Base-by-base conservation (phyloP, 2,797 vertebrate species). In the Sylvia borin region DNA sequence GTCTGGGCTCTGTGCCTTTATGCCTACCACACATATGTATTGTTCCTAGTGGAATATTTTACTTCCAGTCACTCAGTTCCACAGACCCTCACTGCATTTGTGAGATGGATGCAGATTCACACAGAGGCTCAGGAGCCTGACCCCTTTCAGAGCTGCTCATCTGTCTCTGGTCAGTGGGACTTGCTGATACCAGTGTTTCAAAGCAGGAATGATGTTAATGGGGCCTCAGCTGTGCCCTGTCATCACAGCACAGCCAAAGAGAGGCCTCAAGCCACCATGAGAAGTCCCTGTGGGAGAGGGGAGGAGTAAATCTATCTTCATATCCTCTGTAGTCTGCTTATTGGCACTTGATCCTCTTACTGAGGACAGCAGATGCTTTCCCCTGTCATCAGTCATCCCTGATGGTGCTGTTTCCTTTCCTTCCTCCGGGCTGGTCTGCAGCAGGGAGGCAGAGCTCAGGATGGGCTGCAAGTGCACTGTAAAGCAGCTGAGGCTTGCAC, bases 1-100 rank as follows among this genome's bases (percentile, higher is more conserved):
- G 71, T 50, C 64, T 81, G 48, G 42, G 72, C 19, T 92, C 66
- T 73, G 90, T 95, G 96, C 74, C 75, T 94, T 91, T 79, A 75
- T 97, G 78, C 47, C 85, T 87, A 5, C 82, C 65, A 48, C 54
- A 62, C 1, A 1, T 38, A 24, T 18, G 73, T 85, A 16, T 4
- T 86, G 40, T 77, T 93, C 42, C 54, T 45, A 29, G 21, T 32
- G 53, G 42, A 75, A 19, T 84, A 70, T 88, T 87, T 92, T 53
- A 31, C 51, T 48, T 85, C 29, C 21, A 82, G 34, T 48, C 27
- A 18, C 57, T 80, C 29, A 24, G 13, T 86, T 90, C 51, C 2
- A 4, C 67, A 38, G 58, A 40, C 36, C 24, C 38, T 73, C 9
- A 0, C 16, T 62, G 53, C 7, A 3, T 65, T 76, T 75, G 34